Conservation (phyloP, 2,888 invertebrate species). For the Lysandra bellargus region DNA sequence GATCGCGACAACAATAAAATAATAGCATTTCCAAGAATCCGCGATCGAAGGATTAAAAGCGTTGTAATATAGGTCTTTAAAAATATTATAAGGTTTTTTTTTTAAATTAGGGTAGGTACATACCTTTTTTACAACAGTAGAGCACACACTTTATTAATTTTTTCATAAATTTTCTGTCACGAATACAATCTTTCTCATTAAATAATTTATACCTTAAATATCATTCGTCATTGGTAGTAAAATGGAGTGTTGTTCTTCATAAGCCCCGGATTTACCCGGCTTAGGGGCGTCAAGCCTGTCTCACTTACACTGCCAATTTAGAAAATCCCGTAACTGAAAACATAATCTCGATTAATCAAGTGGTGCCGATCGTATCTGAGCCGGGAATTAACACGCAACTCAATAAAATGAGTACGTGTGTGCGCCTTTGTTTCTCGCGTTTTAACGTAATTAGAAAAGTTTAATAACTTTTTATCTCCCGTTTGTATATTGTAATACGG, state of each 20-base stretch:
- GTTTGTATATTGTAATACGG: background rate
- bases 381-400: slow-evolving; percentile 42
- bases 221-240: slow-evolving; percentile 27
- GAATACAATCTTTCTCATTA: no score
- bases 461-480: background rate
- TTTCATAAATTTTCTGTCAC: no score
- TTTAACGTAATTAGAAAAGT: slow-evolving; percentile 9
- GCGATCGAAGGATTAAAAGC: no score
- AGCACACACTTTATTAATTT: no score
- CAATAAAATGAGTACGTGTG: slow-evolving; percentile 40
- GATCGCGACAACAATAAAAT: no score
- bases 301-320: slow-evolving; percentile 45
- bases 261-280: slow-evolving; percentile 43
- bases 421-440: background rate
- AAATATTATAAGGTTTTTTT: no score
- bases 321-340: slow-evolving; percentile 45
- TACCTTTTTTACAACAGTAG: no score
- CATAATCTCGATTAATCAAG: slow-evolving; percentile 44
- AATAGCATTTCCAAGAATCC: no score
- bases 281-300: slow-evolving; percentile 44
- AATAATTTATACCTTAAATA: background rate
- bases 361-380: slow-evolving; percentile 44
- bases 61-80: no score
- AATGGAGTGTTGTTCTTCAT: slow-evolving; percentile 42
- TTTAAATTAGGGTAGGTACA: no score